These are phyloP conservation scores for Hipposideros armiger DNA, from an alignment of 2,113 vertebrate genomes.

Conservation along the genomic window DNA sequence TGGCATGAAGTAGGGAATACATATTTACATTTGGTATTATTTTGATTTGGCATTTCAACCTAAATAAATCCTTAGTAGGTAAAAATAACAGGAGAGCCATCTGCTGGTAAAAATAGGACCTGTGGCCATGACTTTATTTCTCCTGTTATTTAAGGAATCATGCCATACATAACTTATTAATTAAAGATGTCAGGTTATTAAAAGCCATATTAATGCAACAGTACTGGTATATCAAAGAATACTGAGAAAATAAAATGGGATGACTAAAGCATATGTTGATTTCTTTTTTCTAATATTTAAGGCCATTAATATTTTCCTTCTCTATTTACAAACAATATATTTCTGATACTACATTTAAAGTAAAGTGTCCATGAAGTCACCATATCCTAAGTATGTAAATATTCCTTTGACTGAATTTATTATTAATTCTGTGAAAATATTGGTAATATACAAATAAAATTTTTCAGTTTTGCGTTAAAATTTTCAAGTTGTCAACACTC, in stretches of 20 bases:
- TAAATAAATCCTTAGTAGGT: background rate
- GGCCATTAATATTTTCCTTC: background rate
- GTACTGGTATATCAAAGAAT: background rate
- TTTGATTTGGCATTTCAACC: background rate
- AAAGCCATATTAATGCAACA: background rate
- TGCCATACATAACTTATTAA: background rate
- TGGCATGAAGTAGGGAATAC: background rate
- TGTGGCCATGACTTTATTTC: background rate
- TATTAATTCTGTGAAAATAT: background rate
- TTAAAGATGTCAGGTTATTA: background rate
- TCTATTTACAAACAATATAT: background rate
- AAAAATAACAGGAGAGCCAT: conserved; percentile 4
- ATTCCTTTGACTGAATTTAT: background rate
- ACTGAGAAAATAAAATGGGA: background rate
- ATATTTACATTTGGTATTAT: conserved; percentile 22
- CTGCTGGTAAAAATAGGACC: background rate
- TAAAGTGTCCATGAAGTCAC: background rate
- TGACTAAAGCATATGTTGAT: background rate
- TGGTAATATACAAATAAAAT: background rate
- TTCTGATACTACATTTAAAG: background rate
- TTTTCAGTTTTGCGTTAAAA: background rate
- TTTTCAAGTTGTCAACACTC: background rate
- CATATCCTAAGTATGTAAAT: background rate
- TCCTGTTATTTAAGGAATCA: background rate
- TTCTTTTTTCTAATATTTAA: background rate